phyloP scores from a whole-genome alignment of 2,113 vertebrate species.

The Cebidichthys violaceus region DNA sequence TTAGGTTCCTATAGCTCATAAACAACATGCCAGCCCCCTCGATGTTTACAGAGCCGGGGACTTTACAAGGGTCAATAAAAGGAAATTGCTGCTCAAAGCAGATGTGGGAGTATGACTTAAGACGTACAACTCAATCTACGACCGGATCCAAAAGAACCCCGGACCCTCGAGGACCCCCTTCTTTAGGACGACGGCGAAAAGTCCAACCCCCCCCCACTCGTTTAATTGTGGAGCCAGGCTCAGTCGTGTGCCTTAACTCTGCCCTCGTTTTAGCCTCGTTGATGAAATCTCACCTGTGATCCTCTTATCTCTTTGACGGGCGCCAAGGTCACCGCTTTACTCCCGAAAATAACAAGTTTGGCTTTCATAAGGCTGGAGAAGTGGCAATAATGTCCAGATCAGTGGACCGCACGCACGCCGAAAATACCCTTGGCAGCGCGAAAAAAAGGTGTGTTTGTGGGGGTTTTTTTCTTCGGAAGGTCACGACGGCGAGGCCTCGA shows the following conservation, averaged over 20 bases:
- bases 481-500: constrained; percentile 38
- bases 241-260: constrained; percentile 23
- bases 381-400: constrained; percentile 59
- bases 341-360: constrained; percentile 61
- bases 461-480: constrained; percentile 50
- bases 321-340: constrained; percentile 64
- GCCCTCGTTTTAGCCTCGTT: constrained; percentile 57
- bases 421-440: constrained; percentile 33
- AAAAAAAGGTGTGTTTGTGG: constrained; percentile 41
- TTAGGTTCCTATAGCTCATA: constrained; percentile 73
- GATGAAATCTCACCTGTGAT: constrained; percentile 71
- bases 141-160: constrained; percentile 27
- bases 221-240: constrained; percentile 28
- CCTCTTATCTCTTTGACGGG: constrained; percentile 73
- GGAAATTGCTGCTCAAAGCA: constrained; percentile 64
- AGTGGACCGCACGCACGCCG: constrained; percentile 25
- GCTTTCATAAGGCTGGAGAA: constrained; percentile 46
- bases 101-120: constrained; percentile 53
- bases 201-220: not conserved
- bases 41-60: constrained; percentile 66
- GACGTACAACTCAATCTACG: constrained; percentile 41
- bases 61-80: constrained; percentile 77
- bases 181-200: not conserved
- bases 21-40: constrained; percentile 63
- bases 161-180: not conserved